Evolutionary conservation across 2,797 vertebrate species (phyloP), one percentile per base, ranked within the genome.

Genomic region (Lemur catta): DNA sequence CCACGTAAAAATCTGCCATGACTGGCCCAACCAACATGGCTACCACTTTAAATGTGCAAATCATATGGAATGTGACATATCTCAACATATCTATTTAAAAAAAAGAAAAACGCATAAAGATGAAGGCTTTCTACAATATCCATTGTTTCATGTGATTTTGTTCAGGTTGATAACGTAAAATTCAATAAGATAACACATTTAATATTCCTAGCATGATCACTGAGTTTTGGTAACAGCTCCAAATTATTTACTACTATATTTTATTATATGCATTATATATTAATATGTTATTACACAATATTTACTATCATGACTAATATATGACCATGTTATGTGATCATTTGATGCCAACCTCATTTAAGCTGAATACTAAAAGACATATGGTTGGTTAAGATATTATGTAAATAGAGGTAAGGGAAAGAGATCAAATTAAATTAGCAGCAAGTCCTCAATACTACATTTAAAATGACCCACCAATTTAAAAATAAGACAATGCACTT

Each of bases 401-500:
- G 92, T 28, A 69, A 75, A 46, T 11, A 63, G 13, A 91, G 41
- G 84, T 72, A 95, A 69, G 24, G 78, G n/a, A 81, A 82, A 72
- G 82, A 93, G 50, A 22, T 82, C 41, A 82, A n/a, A 6, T 2
- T 6, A 38, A 74, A 24, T 48, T 84, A 35, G 24, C 30, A 61
- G 38, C 4, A 96, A 95, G 65, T 65, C 33, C 17, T 65, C 63
- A 65, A 65, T n/a, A n/a, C 33, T 7, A 76, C 86, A 35, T 76
- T 97, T 89, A 52, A 92, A 96, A 95, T 80, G 8, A 26, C 1
- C 22, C 90, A 86, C 84, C 79, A 85, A 48, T 95, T 94, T 96
- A 43, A 97, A 43, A 97, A 96, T 89, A 57, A 93, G 80, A 61
- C 11, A 96, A 75, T 96, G 91, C 93, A 15, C 87, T 97, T 95